Evolutionary conservation across 2,113 vertebrate species (phyloP).

Genomic region (Silurus asotus): DNA sequence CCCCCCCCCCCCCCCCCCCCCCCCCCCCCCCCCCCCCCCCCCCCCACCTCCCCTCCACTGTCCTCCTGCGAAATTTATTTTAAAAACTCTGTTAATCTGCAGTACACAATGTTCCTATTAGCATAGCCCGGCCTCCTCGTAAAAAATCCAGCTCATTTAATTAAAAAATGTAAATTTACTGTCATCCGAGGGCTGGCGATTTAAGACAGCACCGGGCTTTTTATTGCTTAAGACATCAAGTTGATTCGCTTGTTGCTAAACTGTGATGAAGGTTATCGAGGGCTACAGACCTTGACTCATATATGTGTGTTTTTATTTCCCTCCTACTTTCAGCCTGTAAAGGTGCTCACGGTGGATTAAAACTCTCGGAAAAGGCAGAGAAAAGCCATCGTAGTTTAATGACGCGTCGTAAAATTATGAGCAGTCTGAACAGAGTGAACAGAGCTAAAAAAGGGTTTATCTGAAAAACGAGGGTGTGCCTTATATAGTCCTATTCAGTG

Average conservation of each 20-base stretch:
- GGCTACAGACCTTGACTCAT: conserved; percentile 71
- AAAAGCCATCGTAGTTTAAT: conserved; percentile 65
- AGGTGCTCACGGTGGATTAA: conserved; percentile 55
- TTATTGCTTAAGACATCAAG: conserved; percentile 99
- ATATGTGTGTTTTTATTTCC: conserved; percentile 54
- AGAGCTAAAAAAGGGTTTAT: conserved; percentile 62
- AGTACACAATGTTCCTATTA: conserved; percentile 99
- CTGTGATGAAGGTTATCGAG: conserved; percentile 81
- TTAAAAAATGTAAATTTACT: conserved; percentile 99
- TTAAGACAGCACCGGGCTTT: conserved; percentile 99
- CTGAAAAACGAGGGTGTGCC: conserved; percentile 72
- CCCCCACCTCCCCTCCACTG: conserved; percentile 75
- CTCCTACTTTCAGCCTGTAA: conserved; percentile 66
- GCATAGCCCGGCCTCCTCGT: conserved; percentile 99
- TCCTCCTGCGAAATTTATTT: conserved; percentile 99
- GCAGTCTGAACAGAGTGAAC: conserved; percentile 64
- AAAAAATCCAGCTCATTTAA: conserved; percentile 99
- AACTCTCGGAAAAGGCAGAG: conserved; percentile 63
- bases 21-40: conserved; percentile 57
- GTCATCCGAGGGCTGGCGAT: conserved; percentile 98
- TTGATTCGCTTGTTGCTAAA: conserved; percentile 92
- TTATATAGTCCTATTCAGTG: conserved; percentile 60
- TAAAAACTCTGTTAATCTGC: conserved; percentile 99
- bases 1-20: no score
- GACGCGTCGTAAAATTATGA: conserved; percentile 69